Percentiles rank a stretch among this genome's conserved stretches.
These are phyloP conservation scores for Slavum lentiscoides DNA, from an alignment of 2,888 invertebrate genomes.

Conservation along the genomic window DNA sequence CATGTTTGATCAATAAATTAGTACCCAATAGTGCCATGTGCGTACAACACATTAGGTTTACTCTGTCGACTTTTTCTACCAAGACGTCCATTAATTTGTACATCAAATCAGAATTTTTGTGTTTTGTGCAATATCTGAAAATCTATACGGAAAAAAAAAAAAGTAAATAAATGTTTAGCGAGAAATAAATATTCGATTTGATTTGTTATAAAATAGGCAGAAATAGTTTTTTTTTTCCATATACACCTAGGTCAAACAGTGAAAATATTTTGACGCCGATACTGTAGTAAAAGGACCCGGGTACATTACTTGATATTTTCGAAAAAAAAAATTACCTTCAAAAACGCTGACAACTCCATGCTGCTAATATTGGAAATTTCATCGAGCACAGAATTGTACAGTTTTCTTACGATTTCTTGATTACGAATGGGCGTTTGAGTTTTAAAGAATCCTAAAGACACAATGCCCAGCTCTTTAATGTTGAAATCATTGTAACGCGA, in stretches of 20 bases:
- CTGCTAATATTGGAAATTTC: slow-evolving; percentile 30
- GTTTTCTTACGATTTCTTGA: slow-evolving; percentile 32
- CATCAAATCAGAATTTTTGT: slow-evolving; percentile 16
- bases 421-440: slow-evolving; percentile 52
- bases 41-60: slow-evolving; percentile 29
- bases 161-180: too few relatives aligned
- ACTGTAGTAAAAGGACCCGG: background rate
- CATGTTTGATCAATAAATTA: slow-evolving; percentile 41
- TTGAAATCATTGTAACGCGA: slow-evolving; percentile 44
- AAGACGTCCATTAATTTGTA: slow-evolving; percentile 33
- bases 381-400: slow-evolving; percentile 23
- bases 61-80: slow-evolving; percentile 32
- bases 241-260: too few relatives aligned
- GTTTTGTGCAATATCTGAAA: slow-evolving; percentile 40
- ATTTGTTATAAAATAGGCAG: too few relatives aligned
- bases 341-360: slow-evolving; percentile 48
- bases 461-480: slow-evolving; percentile 53
- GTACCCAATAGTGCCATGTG: slow-evolving; percentile 54
- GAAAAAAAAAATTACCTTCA: slow-evolving; percentile 45
- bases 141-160: slow-evolving; percentile 21
- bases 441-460: slow-evolving; percentile 54
- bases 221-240: too few relatives aligned
- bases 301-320: background rate
- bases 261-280: too few relatives aligned
- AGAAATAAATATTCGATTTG: background rate